Conservation (phyloP, 2,797 vertebrate species). For the Cryptoprocta ferox region DNA sequence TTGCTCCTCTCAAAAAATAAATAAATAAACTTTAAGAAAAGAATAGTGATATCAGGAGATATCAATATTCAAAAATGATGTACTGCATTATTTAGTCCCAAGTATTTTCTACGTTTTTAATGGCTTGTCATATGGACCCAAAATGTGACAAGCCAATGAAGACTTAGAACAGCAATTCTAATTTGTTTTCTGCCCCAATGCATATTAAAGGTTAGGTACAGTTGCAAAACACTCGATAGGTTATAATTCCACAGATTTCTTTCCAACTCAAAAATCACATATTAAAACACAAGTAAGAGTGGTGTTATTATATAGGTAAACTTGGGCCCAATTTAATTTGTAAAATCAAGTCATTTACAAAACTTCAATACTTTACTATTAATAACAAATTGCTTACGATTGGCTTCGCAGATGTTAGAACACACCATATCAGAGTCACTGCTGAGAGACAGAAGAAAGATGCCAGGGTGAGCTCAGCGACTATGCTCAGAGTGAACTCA, state of each 20-base stretch:
- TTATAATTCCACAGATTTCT: not conserved
- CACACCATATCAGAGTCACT: not conserved
- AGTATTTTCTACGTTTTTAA: not conserved
- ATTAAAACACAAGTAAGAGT: not conserved
- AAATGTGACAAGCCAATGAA: not conserved
- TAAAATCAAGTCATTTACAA: conserved; percentile 24
- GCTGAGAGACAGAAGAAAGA: not conserved
- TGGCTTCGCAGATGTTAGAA: not conserved
- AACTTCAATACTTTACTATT: not conserved
- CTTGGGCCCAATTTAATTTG: not conserved
- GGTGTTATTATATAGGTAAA: not conserved
- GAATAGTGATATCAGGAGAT: not conserved
- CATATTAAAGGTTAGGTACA: not conserved
- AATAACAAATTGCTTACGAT: not conserved
- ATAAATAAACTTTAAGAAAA: too few species aligned
- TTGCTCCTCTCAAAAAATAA: too few species aligned
- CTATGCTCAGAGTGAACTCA: not conserved
- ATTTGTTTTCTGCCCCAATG: not conserved
- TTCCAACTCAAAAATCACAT: not conserved
- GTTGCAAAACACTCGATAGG: not conserved
- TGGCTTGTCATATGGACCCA: not conserved
- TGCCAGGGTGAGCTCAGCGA: not conserved
- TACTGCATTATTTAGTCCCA: not conserved
- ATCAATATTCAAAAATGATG: not conserved
- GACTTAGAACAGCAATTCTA: not conserved